Evolutionary conservation across 1,140 invertebrate genomes (phyloP).

Genomic region (Aphaenogaster rudis): DNA sequence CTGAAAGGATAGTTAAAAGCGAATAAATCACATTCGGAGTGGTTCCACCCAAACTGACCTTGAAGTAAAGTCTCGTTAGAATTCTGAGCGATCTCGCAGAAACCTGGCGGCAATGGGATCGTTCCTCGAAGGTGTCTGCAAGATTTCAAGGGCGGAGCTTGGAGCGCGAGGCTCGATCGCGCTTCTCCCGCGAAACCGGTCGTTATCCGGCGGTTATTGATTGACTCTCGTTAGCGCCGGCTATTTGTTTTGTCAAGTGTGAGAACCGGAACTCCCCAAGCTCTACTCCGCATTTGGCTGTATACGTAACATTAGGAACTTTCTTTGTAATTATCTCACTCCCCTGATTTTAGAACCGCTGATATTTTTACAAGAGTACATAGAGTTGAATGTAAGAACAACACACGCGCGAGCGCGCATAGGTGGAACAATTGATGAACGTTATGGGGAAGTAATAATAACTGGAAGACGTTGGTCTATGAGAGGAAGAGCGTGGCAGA

Average conservation of each 20-base stretch:
- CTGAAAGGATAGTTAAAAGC: conserved; percentile 44
- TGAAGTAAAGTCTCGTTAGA: conserved; percentile 60
- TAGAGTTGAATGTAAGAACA: neutral
- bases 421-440: conserved; percentile 35
- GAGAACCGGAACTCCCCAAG: conserved; percentile 76
- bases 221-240: conserved; percentile 80
- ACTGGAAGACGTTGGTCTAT: conserved; percentile 28
- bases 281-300: neutral
- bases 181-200: conserved; percentile 79
- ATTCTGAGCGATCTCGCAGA: conserved; percentile 34
- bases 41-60: conserved; percentile 46
- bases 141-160: conserved; percentile 80
- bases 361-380: neutral
- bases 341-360: neutral
- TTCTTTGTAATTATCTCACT: neutral
- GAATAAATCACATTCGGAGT: conserved; percentile 43
- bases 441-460: conserved; percentile 32
- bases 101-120: conserved; percentile 61
- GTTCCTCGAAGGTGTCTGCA: conserved; percentile 74
- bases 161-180: conserved; percentile 73
- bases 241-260: conserved; percentile 78
- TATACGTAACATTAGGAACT: neutral
- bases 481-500: conserved; percentile 68
- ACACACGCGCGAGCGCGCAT: neutral
- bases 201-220: conserved; percentile 82